These are phyloP conservation scores for Fistularia commersonii DNA, from an alignment of 2,797 vertebrate genomes.

Conservation along the genomic window DNA sequence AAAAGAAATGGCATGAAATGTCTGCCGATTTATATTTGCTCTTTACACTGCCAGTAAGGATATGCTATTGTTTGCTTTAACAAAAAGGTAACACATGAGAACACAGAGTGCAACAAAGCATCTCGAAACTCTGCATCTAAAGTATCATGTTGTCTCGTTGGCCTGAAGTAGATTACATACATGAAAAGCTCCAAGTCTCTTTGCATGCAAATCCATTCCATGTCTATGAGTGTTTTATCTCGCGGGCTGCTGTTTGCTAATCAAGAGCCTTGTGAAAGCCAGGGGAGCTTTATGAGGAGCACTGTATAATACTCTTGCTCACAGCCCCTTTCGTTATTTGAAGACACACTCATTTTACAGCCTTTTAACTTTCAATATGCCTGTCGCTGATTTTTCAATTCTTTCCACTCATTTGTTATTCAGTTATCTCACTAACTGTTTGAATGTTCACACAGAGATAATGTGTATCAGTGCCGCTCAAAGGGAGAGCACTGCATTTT, in stretches of 20 bases:
- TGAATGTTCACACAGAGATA: constrained; percentile 36
- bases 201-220: constrained; percentile 61
- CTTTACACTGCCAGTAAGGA: constrained; percentile 6
- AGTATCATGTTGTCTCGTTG: constrained; percentile 30
- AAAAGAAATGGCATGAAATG: neutral
- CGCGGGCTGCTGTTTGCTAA: constrained; percentile 67
- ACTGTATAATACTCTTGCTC: constrained; percentile 45
- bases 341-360: constrained; percentile 70
- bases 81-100: constrained; percentile 18
- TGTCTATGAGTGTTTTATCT: constrained; percentile 63
- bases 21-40: neutral
- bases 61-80: constrained; percentile 9
- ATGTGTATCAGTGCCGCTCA: constrained; percentile 36
- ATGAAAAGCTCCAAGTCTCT: constrained; percentile 55
- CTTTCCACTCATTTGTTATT: constrained; percentile 47
- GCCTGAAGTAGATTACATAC: constrained; percentile 34
- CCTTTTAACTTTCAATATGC: constrained; percentile 74
- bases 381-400: constrained; percentile 51
- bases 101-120: constrained; percentile 7
- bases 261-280: constrained; percentile 72
- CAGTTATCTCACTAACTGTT: constrained; percentile 27
- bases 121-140: constrained; percentile 24
- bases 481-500: constrained; percentile 9
- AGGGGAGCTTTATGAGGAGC: constrained; percentile 61
- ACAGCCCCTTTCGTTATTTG: constrained; percentile 36